Percentiles rank a stretch among this genome's conserved stretches.
phyloP scores from a whole-genome alignment of 1,140 invertebrate species.

The Asobara japonica region DNA sequence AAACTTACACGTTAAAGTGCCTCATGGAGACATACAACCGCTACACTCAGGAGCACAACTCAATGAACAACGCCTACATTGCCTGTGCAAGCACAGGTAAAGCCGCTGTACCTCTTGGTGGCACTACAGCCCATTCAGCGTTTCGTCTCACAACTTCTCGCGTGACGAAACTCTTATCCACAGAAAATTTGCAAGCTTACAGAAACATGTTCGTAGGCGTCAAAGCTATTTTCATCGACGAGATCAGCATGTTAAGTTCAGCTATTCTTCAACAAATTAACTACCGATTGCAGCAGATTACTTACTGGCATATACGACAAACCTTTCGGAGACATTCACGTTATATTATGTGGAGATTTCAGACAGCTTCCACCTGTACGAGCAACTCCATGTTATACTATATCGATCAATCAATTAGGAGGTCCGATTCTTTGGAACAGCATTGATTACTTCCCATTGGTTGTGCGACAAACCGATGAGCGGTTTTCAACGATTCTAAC shows the following conservation, averaged over 20 bases:
- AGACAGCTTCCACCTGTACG: constrained; percentile 34
- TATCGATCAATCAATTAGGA: constrained; percentile 34
- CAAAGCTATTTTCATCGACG: constrained; percentile 55
- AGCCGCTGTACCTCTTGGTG: constrained; percentile 48
- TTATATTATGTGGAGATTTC: constrained; percentile 41
- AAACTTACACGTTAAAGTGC: constrained; percentile 36
- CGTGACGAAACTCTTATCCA: constrained; percentile 12
- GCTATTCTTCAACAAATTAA: constrained; percentile 44
- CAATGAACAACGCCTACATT: constrained; percentile 25
- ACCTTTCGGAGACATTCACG: constrained; percentile 37
- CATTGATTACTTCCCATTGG: constrained; percentile 46
- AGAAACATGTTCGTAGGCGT: constrained; percentile 37
- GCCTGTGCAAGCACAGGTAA: constrained; percentile 50
- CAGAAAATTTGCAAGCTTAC: constrained; percentile 35
- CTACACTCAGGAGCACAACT: constrained; percentile 29
- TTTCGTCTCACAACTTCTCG: neutral
- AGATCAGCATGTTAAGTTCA: constrained; percentile 53
- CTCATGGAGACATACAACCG: constrained; percentile 32
- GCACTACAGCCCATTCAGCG: constrained; percentile 39
- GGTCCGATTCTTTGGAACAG: constrained; percentile 44
- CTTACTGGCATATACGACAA: constrained; percentile 39
- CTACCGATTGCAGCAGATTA: constrained; percentile 49
- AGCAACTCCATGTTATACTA: constrained; percentile 43
- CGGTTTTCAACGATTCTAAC: constrained; percentile 44
- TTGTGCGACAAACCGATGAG: constrained; percentile 46